phyloP scores from a whole-genome alignment of 2,113 vertebrate species.

The Excalfactoria chinensis region DNA sequence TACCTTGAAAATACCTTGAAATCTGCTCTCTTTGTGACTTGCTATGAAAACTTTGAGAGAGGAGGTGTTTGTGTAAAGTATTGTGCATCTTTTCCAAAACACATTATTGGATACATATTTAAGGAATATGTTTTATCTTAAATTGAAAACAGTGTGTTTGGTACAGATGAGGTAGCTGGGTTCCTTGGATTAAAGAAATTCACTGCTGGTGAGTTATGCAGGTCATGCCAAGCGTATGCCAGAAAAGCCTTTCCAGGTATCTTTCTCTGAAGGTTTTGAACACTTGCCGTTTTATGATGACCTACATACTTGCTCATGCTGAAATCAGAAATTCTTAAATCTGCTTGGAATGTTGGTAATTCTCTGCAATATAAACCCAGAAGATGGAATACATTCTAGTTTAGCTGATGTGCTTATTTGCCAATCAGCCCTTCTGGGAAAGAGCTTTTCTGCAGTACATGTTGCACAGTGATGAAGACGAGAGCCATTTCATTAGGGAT shows the following conservation, averaged over 20 bases:
- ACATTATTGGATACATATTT: not conserved
- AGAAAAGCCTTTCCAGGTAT: not conserved
- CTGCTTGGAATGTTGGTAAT: not conserved
- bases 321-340: not conserved
- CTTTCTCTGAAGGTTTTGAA: not conserved
- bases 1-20: not conserved
- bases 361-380: not conserved
- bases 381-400: not conserved
- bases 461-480: not conserved
- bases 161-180: not conserved
- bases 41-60: not conserved
- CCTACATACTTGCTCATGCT: not conserved
- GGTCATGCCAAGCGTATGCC: fast-evolving
- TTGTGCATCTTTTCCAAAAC: not conserved
- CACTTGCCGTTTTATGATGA: not conserved
- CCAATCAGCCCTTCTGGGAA: not conserved
- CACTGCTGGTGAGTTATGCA: fast-evolving
- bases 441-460: not conserved
- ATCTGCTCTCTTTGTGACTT: slow-evolving; percentile 23
- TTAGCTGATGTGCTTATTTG: not conserved
- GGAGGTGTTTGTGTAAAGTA: not conserved
- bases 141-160: not conserved
- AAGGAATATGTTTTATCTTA: not conserved
- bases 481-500: not conserved
- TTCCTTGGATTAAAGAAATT: not conserved